Conservation (phyloP, 2,888 invertebrate genomes). For the Palloptera scutellata region DNA sequence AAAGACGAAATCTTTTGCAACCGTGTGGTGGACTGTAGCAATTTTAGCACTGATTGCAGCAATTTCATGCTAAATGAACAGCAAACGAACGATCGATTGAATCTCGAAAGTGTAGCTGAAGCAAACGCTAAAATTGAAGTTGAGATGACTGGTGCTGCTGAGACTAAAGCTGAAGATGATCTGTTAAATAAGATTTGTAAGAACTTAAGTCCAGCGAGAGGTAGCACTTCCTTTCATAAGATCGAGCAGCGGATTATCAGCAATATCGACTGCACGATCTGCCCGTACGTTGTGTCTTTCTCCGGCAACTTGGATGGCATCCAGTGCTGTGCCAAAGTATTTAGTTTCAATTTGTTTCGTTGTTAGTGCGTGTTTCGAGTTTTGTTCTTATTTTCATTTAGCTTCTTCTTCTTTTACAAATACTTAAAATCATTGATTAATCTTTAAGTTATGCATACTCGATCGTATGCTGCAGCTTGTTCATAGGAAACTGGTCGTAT, state of each 20-base stretch:
- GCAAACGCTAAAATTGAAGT: no score
- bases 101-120: conserved; percentile 33
- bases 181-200: conserved; percentile 1
- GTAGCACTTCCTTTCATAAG: conserved; percentile 22
- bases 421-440: conserved; percentile 48
- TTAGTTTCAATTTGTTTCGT: conserved; percentile 63
- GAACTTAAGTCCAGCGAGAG: background rate
- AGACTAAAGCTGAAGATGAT: background rate
- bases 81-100: conserved; percentile 40
- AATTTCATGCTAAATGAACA: conserved; percentile 55
- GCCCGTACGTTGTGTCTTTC: background rate
- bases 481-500: background rate
- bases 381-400: background rate
- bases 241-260: background rate
- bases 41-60: conserved; percentile 53
- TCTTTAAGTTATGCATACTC: conserved; percentile 33
- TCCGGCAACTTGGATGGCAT: conserved; percentile 34
- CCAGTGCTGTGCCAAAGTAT: conserved; percentile 53
- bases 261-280: conserved; percentile 3
- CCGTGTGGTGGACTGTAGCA: conserved; percentile 27
- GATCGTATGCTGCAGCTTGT: background rate
- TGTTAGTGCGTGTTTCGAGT: conserved; percentile 49
- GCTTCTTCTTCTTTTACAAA: conserved; percentile 13
- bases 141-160: no score
- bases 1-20: conserved; percentile 31